A percentile compares a stretch with the other conserved stretches of the same genome.
phyloP scores from a whole-genome alignment of 1,140 invertebrate genomes.

The Brachystomella parvula region DNA sequence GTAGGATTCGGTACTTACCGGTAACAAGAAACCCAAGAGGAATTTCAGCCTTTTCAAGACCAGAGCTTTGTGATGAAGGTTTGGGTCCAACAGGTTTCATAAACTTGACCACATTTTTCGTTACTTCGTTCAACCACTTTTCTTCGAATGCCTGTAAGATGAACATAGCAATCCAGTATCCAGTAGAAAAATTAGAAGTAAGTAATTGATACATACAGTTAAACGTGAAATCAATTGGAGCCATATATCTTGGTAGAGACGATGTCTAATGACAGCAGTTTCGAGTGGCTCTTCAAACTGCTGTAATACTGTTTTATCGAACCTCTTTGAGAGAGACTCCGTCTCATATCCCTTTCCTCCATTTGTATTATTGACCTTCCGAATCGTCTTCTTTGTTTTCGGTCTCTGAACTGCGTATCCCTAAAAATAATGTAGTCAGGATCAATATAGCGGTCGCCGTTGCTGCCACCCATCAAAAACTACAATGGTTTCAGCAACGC shows the following conservation, averaged over 20 bases:
- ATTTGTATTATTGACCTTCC: neutral
- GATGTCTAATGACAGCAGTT: neutral
- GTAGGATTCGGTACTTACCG: too few relatives aligned
- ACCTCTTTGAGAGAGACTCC: neutral
- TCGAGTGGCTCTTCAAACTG: neutral
- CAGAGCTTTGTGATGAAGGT: neutral
- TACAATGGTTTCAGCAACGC: too few relatives aligned
- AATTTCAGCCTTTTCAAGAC: constrained; percentile 5
- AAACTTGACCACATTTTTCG: neutral
- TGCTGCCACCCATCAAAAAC: too few relatives aligned
- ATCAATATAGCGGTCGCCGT: too few relatives aligned
- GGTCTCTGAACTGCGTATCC: neutral
- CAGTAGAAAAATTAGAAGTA: too few relatives aligned
- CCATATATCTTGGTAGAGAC: neutral
- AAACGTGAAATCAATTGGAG: too few relatives aligned
- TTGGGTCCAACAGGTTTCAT: neutral
- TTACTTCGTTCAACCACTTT: neutral
- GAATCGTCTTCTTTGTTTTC: neutral
- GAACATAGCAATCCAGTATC: neutral
- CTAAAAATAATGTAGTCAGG: neutral
- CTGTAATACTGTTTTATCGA: neutral
- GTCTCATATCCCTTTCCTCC: neutral
- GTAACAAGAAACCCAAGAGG: constrained; percentile 24
- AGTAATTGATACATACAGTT: too few relatives aligned
- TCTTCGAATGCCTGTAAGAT: constrained; percentile 1